Evolutionary conservation across 1,140 invertebrate genomes (phyloP).

Genomic region (Archivesica marissinica): DNA sequence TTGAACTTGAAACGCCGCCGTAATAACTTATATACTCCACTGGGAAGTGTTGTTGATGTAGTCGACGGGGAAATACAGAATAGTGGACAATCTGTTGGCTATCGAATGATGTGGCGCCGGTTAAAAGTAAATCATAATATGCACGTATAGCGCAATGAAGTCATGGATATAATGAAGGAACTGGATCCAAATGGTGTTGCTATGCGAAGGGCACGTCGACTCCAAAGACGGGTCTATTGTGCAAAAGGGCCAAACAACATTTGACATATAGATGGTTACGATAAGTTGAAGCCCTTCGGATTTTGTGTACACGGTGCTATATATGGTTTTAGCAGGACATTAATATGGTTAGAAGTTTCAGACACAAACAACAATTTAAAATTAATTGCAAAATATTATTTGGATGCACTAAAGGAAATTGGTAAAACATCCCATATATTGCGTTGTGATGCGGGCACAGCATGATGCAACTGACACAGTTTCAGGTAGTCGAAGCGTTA

Average conservation of each 20-base stretch:
- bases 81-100: constrained; percentile 11
- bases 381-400: constrained; percentile 39
- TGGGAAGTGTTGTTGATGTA: constrained; percentile 1
- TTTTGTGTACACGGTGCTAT: constrained; percentile 45
- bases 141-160: constrained; percentile 8
- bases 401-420: constrained; percentile 24
- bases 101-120: constrained; percentile 4
- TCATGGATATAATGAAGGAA: constrained; percentile 29
- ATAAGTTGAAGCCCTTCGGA: constrained; percentile 34
- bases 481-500: constrained; percentile 17
- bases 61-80: constrained; percentile 11
- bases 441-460: constrained; percentile 26
- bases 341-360: constrained; percentile 39
- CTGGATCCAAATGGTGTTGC: constrained; percentile 7
- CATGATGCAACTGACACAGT: constrained; percentile 20
- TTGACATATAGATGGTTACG: constrained; percentile 29
- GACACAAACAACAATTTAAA: constrained; percentile 25
- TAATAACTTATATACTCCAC: no score
- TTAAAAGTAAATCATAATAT: constrained; percentile 13
- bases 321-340: constrained; percentile 31
- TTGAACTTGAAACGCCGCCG: constrained; percentile 36
- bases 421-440: not conserved
- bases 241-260: constrained; percentile 36
- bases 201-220: no score
- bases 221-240: constrained; percentile 8